Conservation (phyloP, 2,888 invertebrate species). For the Xestia sexstrigata region DNA sequence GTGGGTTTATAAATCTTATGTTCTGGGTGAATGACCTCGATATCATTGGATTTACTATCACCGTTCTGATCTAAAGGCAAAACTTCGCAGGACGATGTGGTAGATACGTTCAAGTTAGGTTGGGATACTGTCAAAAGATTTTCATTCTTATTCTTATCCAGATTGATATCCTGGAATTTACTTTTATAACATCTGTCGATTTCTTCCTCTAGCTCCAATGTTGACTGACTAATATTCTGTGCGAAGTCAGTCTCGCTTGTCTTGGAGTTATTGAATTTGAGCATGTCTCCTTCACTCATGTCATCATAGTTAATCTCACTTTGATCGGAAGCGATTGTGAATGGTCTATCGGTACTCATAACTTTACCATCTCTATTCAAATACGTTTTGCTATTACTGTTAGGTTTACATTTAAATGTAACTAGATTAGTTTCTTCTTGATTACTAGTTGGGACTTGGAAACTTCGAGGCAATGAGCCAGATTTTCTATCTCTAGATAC, state of each 20-base stretch:
- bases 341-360: slow-evolving; percentile 92
- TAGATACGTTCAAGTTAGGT: slow-evolving; percentile 88
- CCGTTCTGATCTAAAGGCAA: slow-evolving; percentile 85
- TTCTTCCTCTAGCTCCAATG: slow-evolving; percentile 88
- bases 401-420: slow-evolving; percentile 86
- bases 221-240: slow-evolving; percentile 87
- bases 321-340: slow-evolving; percentile 93
- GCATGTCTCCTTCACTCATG: slow-evolving; percentile 85
- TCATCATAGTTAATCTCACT: slow-evolving; percentile 93
- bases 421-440: slow-evolving; percentile 85
- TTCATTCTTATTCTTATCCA: slow-evolving; percentile 84
- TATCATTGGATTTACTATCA: slow-evolving; percentile 82
- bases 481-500: slow-evolving; percentile 93
- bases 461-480: slow-evolving; percentile 95
- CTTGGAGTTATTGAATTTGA: slow-evolving; percentile 85
- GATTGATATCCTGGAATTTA: slow-evolving; percentile 83
- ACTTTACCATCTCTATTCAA: slow-evolving; percentile 91
- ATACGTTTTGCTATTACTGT: slow-evolving; percentile 88
- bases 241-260: slow-evolving; percentile 78
- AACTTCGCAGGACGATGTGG: slow-evolving; percentile 90
- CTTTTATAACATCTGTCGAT: slow-evolving; percentile 89
- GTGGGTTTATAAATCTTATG: slow-evolving; percentile 94
- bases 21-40: slow-evolving; percentile 93
- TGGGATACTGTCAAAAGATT: slow-evolving; percentile 80
- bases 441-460: slow-evolving; percentile 92